phyloP scores from a whole-genome alignment of 2,888 invertebrate species.

The Zootermopsis nevadensis region DNA sequence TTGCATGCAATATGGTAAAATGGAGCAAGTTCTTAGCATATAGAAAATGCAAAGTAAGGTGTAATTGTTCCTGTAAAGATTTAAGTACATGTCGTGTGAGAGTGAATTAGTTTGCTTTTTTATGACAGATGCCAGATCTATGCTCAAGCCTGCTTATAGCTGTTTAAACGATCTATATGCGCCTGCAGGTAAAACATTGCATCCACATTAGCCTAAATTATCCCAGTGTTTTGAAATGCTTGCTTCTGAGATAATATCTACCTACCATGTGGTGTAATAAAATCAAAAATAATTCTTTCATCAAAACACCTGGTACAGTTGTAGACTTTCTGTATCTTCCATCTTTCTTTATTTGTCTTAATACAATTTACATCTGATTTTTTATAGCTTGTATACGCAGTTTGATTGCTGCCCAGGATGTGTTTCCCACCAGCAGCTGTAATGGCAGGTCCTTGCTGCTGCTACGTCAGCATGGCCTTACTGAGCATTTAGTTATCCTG shows the following conservation, averaged over 20 bases:
- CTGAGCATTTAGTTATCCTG: conserved; percentile 2
- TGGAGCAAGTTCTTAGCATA: background rate
- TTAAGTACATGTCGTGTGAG: background rate
- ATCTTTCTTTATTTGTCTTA: background rate
- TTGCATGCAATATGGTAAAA: background rate
- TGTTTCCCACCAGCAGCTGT: background rate
- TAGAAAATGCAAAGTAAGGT: conserved; percentile 2
- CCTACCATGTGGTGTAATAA: background rate
- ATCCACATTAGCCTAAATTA: background rate
- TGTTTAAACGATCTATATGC: background rate
- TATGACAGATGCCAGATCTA: background rate
- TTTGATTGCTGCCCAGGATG: background rate
- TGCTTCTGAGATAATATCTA: background rate
- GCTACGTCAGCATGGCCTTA: conserved; percentile 16
- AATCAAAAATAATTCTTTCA: background rate
- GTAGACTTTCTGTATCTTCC: background rate
- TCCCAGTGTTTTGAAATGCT: background rate
- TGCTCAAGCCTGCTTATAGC: background rate
- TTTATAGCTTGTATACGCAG: background rate
- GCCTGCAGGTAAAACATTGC: background rate
- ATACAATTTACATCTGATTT: background rate
- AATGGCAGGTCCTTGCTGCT: background rate
- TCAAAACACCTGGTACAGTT: background rate
- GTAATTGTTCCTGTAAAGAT: background rate
- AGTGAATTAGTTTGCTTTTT: background rate